These are phyloP conservation scores for Danionella cerebrum DNA, from an alignment of 2,113 vertebrate species.

Conservation along the genomic window DNA sequence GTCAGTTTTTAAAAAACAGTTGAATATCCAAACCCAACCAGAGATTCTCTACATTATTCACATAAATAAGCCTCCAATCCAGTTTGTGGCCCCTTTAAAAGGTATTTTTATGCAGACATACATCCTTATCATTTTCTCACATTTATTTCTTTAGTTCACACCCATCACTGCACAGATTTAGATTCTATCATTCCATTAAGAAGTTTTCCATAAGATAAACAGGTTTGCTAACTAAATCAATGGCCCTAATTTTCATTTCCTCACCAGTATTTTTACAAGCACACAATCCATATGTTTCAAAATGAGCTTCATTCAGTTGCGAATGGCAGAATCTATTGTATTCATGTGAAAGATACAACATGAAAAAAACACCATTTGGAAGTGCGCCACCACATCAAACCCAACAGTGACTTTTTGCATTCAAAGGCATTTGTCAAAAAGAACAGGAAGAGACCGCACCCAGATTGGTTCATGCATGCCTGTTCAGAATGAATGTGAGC, in stretches of 20 bases:
- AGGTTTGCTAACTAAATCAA: not conserved
- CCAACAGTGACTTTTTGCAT: constrained; percentile 13
- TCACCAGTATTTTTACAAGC: constrained; percentile 51
- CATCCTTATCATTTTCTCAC: constrained; percentile 17
- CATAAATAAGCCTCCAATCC: too few species aligned
- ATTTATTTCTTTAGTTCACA: constrained; percentile 7
- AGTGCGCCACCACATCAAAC: constrained; percentile 15
- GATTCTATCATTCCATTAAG: constrained; percentile 29
- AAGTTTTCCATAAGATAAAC: not conserved
- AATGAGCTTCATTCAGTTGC: constrained; percentile 63
- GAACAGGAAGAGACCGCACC: constrained; percentile 15
- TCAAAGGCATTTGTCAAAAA: constrained; percentile 1
- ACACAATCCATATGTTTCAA: constrained; percentile 57
- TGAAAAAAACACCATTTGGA: constrained; percentile 31
- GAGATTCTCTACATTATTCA: too few species aligned
- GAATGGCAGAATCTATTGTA: constrained; percentile 97
- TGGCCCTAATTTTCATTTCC: constrained; percentile 41
- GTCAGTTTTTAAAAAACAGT: too few species aligned
- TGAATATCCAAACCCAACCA: too few species aligned
- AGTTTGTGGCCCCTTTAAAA: too few species aligned
- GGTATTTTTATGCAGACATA: not conserved
- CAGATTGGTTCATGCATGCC: constrained; percentile 55
- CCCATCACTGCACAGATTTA: constrained; percentile 17
- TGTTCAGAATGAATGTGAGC: constrained; percentile 46
- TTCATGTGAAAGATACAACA: constrained; percentile 46